phyloP scores from a whole-genome alignment of 2,888 invertebrate genomes.

The Drosophila engyochracea region DNA sequence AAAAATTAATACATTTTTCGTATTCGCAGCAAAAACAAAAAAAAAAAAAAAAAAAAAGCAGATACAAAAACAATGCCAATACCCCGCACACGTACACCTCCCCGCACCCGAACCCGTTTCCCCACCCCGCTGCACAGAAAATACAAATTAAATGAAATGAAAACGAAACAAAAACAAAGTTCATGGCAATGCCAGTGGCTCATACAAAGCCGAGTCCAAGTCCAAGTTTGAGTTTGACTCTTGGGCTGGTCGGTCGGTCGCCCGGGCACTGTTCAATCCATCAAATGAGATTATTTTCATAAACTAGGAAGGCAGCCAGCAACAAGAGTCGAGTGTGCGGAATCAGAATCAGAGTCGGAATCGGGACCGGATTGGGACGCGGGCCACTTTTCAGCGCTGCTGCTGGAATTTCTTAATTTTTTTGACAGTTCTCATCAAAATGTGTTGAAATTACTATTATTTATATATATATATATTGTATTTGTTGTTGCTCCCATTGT shows the following conservation, averaged over 20 bases:
- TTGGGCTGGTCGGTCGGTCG: constrained; percentile 22
- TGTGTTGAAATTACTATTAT: constrained; percentile 78
- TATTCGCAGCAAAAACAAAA: constrained; percentile 58
- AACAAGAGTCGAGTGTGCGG: constrained; percentile 10
- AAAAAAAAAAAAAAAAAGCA: constrained; percentile 32
- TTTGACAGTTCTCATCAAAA: constrained; percentile 79
- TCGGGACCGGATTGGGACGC: constrained; percentile 4
- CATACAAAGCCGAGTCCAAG: constrained; percentile 47
- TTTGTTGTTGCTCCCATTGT: constrained; percentile 32
- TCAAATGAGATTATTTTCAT: constrained; percentile 80
- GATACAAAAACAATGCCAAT: constrained; percentile 55
- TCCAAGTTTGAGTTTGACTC: constrained; percentile 15
- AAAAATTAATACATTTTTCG: constrained; percentile 75
- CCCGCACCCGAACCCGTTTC: not conserved
- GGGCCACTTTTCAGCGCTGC: constrained; percentile 18
- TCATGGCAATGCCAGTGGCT: constrained; percentile 65
- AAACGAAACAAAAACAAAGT: constrained; percentile 63
- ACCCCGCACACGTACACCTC: constrained; percentile 4
- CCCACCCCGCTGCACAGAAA: constrained; percentile 26
- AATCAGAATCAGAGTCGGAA: constrained; percentile 14
- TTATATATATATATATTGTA: constrained; percentile 5
- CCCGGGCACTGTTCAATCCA: constrained; percentile 71
- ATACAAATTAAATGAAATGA: constrained; percentile 53
- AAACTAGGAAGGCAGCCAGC: constrained; percentile 64
- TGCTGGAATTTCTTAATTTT: constrained; percentile 74